Evolutionary conservation across 2,113 vertebrate species (phyloP).

Genomic region (Anarrhichthys ocellatus): DNA sequence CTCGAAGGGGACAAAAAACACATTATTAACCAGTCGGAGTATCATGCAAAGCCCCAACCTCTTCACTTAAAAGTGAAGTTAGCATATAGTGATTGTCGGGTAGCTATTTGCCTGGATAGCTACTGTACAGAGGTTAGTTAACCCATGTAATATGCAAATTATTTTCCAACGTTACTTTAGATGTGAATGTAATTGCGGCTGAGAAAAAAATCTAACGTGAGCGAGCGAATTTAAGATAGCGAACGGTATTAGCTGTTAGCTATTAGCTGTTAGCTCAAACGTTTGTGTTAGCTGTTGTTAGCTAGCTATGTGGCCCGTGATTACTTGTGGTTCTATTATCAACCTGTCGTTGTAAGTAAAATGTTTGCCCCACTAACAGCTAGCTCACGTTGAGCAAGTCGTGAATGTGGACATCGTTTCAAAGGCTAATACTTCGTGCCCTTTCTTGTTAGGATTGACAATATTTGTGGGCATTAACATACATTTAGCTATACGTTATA

Average conservation of each 20-base stretch:
- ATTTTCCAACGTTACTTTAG: not conserved
- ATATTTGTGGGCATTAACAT: not conserved
- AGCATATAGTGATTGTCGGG: constrained; percentile 40
- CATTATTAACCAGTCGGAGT: not conserved
- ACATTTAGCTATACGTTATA: not conserved
- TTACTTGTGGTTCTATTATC: not conserved
- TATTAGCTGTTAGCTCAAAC: constrained; percentile 34
- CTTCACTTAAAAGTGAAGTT: constrained; percentile 31
- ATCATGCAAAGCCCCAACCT: not conserved
- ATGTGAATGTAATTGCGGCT: not conserved
- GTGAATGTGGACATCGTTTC: not conserved
- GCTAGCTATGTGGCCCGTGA: fast-evolving
- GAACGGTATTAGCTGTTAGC: constrained; percentile 1
- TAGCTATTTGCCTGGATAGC: constrained; percentile 48
- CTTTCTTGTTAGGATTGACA: not conserved
- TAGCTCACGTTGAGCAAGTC: not conserved
- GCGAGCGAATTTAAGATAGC: not conserved
- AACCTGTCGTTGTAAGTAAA: too few relatives aligned
- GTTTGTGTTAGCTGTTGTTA: not conserved
- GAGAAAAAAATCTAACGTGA: not conserved
- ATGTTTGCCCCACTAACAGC: too few relatives aligned
- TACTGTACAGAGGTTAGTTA: constrained; percentile 57
- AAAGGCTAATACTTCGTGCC: not conserved
- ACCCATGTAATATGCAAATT: not conserved
- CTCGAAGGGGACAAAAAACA: constrained; percentile 41